Evolutionary conservation across 2,888 invertebrate genomes (phyloP), one percentile per base, ranked within the genome.

Genomic region (Antheraea yamamai): DNA sequence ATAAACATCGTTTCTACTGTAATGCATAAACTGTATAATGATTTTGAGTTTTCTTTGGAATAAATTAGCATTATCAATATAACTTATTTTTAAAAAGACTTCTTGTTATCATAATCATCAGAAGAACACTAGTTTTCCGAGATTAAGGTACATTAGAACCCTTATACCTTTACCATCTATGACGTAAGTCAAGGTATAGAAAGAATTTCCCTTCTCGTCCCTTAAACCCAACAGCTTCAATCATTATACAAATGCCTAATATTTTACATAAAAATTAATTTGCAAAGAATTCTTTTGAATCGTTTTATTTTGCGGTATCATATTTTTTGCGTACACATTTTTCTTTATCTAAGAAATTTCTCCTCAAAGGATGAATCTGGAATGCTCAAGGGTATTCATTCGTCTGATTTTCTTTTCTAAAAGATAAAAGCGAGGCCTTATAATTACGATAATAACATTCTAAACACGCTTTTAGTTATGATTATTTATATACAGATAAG

Each of bases 311-410:
- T 83, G 86, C 84, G 87, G 86, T 82, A 80, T 87, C 84, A 85
- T 89, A 85, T 85, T 88, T 88, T 87, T 83, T 82, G 82, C 84
- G 83, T 85, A 87, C 82, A 89, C 85, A 87, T 88, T 90, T 90
- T 88, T 87, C 87, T 89, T 91, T 91, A 90, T 91, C 90, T 89
- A 79, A 81, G 80, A 89, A 89, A 91, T 89, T 87, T 91, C 84
- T 85, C 87, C 87, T 90, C 89, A 92, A 92, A 93, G 89, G 89
- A 85, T 88, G 85, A 85, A 83, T 82, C 87, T 85, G 86, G 86
- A 88, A 89, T 89, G 87, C 89, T 89, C 88, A 86, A 88, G 88
- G 88, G 89, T 87, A 89, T 92, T 92, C 86, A 88, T 91, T 91
- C 84, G 89, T 91, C 88, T 89, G 88, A 91, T 91, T 92, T 90